These are phyloP conservation scores for Electrona antarctica DNA, from an alignment of 2,113 vertebrate species.

Conservation along the genomic window DNA sequence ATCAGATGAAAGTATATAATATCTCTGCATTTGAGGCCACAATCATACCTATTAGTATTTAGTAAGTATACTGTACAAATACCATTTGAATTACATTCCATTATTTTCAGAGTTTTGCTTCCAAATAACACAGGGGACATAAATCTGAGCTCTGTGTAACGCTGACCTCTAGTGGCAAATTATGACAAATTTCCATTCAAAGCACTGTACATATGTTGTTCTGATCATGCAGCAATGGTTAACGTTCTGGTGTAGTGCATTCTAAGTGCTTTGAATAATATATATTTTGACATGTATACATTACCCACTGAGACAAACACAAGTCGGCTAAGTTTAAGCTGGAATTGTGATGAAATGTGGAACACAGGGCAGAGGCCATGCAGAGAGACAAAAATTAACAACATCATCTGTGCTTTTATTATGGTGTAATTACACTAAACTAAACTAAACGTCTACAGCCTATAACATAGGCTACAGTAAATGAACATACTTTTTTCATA, in stretches of 20 bases:
- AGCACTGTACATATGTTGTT: background rate
- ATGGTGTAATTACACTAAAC: no score
- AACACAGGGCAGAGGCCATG: no score
- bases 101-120: background rate
- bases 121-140: background rate
- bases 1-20: background rate
- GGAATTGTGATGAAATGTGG: no score
- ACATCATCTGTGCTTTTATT: no score
- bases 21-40: background rate
- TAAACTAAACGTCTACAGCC: no score
- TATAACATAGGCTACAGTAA: no score
- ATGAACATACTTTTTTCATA: no score
- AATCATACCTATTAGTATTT: background rate
- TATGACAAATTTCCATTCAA: background rate
- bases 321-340: no score
- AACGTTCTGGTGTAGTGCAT: background rate
- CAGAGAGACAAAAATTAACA: no score
- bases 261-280: no score
- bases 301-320: no score
- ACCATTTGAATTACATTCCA: background rate
- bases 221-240: background rate
- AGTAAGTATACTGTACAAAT: background rate
- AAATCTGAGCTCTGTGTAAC: constrained; percentile 43
- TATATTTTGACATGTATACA: no score
- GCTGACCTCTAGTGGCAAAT: constrained; percentile 69